These are phyloP conservation scores for Neoascia interrupta DNA, from an alignment of 2,888 invertebrate species.

Conservation along the genomic window DNA sequence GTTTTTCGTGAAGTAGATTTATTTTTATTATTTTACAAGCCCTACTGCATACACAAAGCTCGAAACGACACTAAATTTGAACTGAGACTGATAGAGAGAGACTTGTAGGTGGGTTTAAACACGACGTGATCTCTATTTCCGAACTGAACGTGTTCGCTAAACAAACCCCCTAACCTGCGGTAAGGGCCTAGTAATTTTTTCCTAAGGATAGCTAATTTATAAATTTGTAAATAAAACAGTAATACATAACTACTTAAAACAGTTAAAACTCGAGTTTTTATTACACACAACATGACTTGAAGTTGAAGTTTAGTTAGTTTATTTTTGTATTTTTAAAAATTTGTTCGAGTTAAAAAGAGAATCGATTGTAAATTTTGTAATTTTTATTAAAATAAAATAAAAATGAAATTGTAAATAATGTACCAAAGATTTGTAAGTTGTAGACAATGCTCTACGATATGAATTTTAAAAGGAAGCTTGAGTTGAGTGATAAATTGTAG, in stretches of 20 bases:
- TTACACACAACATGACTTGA: no score
- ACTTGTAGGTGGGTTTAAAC: slow-evolving; percentile 28
- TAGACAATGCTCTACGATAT: not conserved
- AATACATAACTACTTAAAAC: slow-evolving; percentile 54
- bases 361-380: slow-evolving; percentile 49
- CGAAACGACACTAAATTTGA: slow-evolving; percentile 15
- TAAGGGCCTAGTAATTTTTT: slow-evolving; percentile 15
- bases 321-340: slow-evolving; percentile 1
- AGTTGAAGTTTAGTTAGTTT: no score
- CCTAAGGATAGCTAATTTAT: slow-evolving; percentile 49
- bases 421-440: slow-evolving; percentile 63
- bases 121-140: slow-evolving; percentile 43
- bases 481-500: slow-evolving; percentile 12
- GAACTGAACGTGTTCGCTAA: slow-evolving; percentile 7
- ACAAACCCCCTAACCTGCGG: slow-evolving; percentile 1
- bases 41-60: slow-evolving; percentile 24
- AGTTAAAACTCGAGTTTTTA: slow-evolving; percentile 1
- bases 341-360: slow-evolving; percentile 4
- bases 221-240: slow-evolving; percentile 56
- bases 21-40: not conserved
- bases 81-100: slow-evolving; percentile 46
- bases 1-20: slow-evolving; percentile 28
- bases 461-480: slow-evolving; percentile 4
- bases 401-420: slow-evolving; percentile 58
- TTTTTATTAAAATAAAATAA: slow-evolving; percentile 17